Evolutionary conservation across 2,888 invertebrate genomes (phyloP).

Genomic region (Amphipoea oculea): DNA sequence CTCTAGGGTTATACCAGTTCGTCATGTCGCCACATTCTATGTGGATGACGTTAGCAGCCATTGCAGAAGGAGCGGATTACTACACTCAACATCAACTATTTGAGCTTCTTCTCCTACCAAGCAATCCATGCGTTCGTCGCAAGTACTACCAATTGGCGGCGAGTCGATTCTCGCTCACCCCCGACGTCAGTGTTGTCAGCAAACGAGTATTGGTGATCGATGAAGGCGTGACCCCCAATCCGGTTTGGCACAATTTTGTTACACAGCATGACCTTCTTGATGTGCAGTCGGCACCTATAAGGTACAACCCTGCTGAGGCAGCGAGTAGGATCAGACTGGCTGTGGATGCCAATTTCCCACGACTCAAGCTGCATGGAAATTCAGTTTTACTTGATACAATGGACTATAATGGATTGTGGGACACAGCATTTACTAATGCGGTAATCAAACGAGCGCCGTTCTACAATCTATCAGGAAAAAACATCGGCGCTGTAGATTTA

Average conservation of each 20-base stretch:
- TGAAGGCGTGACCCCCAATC: slow-evolving; percentile 33
- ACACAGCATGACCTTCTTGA: slow-evolving; percentile 42
- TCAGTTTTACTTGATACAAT: slow-evolving; percentile 58
- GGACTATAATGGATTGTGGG: slow-evolving; percentile 64
- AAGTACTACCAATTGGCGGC: slow-evolving; percentile 54
- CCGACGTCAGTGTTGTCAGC: slow-evolving; percentile 29
- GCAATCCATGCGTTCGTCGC: slow-evolving; percentile 46
- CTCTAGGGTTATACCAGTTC: slow-evolving; percentile 44
- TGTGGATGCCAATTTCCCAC: slow-evolving; percentile 15
- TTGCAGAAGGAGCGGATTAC: slow-evolving; percentile 58
- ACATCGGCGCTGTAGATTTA: slow-evolving; percentile 56
- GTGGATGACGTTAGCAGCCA: slow-evolving; percentile 58
- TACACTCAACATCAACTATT: slow-evolving; percentile 53
- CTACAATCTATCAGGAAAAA: slow-evolving; percentile 39
- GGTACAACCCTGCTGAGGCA: slow-evolving; percentile 21
- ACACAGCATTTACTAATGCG: slow-evolving; percentile 52
- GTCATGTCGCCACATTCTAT: slow-evolving; percentile 52
- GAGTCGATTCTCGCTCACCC: slow-evolving; percentile 19
- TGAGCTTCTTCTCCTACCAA: slow-evolving; percentile 45
- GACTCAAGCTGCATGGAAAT: slow-evolving; percentile 49
- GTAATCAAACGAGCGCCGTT: slow-evolving; percentile 54
- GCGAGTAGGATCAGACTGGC: slow-evolving; percentile 29
- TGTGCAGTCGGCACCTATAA: slow-evolving; percentile 51
- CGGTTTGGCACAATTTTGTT: slow-evolving; percentile 45
- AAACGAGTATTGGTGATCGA: slow-evolving; percentile 53